A percentile compares a stretch with the other conserved stretches of the same genome.
phyloP scores from a whole-genome alignment of 2,888 invertebrate genomes.

The Imbricaverruca yamaguchii region DNA sequence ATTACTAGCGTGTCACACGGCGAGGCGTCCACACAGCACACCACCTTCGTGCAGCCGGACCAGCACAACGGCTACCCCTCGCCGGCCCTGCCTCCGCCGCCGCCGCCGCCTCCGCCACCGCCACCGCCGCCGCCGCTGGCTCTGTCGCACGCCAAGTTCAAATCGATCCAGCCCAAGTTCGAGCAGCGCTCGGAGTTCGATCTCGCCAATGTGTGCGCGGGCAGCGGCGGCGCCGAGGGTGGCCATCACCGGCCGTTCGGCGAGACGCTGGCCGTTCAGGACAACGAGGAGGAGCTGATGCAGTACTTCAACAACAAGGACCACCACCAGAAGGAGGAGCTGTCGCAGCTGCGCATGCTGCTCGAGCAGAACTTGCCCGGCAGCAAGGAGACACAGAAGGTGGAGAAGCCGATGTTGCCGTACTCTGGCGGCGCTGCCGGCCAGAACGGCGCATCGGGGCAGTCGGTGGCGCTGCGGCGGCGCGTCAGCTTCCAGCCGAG shows the following conservation, averaged over 20 bases:
- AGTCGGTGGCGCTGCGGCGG: slow-evolving; percentile 40
- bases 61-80: slow-evolving; percentile 7
- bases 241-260: neutral
- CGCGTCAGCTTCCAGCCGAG: slow-evolving; percentile 53
- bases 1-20: neutral
- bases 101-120: slow-evolving; percentile 6
- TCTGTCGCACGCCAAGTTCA: slow-evolving; percentile 6
- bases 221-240: slow-evolving; percentile 2
- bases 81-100: neutral
- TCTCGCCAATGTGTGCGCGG: slow-evolving; percentile 22
- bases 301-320: slow-evolving; percentile 64
- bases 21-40: neutral
- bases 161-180: neutral
- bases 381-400: slow-evolving; percentile 25
- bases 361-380: slow-evolving; percentile 55
- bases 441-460: slow-evolving; percentile 22
- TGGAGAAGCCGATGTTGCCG: neutral
- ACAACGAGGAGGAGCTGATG: slow-evolving; percentile 73
- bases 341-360: slow-evolving; percentile 64
- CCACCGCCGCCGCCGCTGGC: neutral
- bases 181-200: neutral
- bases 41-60: slow-evolving; percentile 17
- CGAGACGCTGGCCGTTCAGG: slow-evolving; percentile 45
- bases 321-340: slow-evolving; percentile 50
- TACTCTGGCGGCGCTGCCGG: neutral